These are phyloP conservation scores for Condylura cristata DNA, from an alignment of 2,113 vertebrate genomes.

Conservation along the genomic window DNA sequence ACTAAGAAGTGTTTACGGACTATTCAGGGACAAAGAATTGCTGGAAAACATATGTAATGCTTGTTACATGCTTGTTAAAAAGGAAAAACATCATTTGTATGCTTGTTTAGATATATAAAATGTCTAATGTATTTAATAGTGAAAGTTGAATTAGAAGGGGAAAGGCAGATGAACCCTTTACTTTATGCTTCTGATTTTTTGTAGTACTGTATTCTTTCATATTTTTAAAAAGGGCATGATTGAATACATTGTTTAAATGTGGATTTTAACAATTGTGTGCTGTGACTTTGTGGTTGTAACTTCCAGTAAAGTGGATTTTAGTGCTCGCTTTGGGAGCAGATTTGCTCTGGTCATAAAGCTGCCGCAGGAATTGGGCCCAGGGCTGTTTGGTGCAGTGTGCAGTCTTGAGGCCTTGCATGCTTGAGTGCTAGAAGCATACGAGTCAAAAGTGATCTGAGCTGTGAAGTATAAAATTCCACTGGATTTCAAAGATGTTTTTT, in stretches of 20 bases:
- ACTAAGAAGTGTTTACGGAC: neutral
- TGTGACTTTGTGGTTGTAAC: neutral
- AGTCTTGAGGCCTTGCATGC: fast-evolving
- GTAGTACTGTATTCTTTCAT: neutral
- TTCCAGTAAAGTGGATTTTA: neutral
- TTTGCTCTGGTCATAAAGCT: neutral
- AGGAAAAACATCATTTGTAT: neutral
- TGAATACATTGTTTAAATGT: neutral
- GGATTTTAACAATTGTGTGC: neutral
- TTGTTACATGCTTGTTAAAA: neutral
- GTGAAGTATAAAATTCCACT: neutral
- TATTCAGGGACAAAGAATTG: neutral
- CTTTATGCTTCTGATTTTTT: neutral
- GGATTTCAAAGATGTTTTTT: too few species aligned
- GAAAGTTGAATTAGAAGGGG: neutral
- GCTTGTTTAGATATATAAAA: neutral
- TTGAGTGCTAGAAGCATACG: neutral
- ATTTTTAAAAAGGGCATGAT: neutral
- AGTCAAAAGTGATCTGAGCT: too few species aligned
- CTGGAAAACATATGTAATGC: neutral
- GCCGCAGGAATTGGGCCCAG: neutral
- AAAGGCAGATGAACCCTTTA: neutral
- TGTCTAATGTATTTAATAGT: neutral
- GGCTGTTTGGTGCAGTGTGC: too few species aligned
- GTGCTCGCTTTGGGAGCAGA: neutral